Percentiles rank a stretch among this genome's conserved stretches.
Conservation (phyloP, 1,140 invertebrate species). For the Brachionus calyciflorus region DNA sequence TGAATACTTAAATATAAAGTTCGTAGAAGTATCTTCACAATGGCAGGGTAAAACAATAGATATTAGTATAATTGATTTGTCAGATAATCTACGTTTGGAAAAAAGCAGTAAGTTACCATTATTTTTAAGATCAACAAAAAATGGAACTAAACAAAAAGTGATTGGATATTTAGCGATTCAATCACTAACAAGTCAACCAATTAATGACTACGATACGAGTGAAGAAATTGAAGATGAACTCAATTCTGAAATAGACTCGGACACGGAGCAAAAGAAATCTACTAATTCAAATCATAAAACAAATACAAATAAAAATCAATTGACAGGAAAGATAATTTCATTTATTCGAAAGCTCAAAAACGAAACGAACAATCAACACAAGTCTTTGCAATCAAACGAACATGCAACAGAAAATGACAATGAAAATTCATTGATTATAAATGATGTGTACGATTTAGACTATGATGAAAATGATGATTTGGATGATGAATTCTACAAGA, state of each 20-base stretch:
- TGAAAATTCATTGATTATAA: conserved; percentile 15
- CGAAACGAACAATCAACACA: background rate
- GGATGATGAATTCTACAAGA: conserved; percentile 15
- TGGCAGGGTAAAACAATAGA: too few species aligned
- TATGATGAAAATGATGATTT: conserved; percentile 13
- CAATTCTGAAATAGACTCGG: conserved; percentile 22
- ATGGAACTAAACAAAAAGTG: background rate
- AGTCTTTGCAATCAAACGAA: background rate
- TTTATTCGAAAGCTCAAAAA: conserved; percentile 17
- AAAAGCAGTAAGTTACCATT: too few species aligned
- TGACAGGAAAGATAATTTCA: conserved; percentile 38
- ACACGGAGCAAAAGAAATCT: conserved; percentile 32
- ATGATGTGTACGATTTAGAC: conserved; percentile 18
- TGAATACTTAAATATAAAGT: too few species aligned
- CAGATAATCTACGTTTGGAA: too few species aligned
- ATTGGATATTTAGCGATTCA: conserved; percentile 24
- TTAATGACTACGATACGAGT: conserved; percentile 5
- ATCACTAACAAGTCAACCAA: conserved; percentile 25
- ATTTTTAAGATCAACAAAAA: conserved; percentile 25
- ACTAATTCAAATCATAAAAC: background rate
- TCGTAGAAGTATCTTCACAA: too few species aligned
- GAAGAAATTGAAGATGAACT: conserved; percentile 15
- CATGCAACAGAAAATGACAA: background rate
- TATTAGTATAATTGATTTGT: too few species aligned
- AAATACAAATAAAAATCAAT: conserved; percentile 10